A percentile compares a stretch with the other conserved stretches of the same genome.
phyloP scores from a whole-genome alignment of 2,888 invertebrate species.

The Drosophila rellima region DNA sequence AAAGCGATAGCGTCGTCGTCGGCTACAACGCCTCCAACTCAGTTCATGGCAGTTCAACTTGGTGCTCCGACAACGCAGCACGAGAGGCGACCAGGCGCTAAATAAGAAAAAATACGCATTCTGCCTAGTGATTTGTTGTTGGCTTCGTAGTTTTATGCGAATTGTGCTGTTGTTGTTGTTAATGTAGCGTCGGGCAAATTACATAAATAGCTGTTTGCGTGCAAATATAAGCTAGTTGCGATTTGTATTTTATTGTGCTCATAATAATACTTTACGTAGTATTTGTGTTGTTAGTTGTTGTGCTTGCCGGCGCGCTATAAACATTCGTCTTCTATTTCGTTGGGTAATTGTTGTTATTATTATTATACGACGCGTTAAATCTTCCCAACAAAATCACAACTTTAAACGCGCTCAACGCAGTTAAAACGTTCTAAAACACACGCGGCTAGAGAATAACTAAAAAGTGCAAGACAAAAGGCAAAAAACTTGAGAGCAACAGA shows the following conservation, averaged over 20 bases:
- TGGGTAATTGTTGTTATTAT: conserved; percentile 61
- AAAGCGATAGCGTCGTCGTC: conserved; percentile 58
- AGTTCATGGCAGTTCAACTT: conserved; percentile 77
- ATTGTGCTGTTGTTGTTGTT: conserved; percentile 43
- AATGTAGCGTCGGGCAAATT: conserved; percentile 34
- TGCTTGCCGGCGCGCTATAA: conserved; percentile 46
- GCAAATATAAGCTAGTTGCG: conserved; percentile 25
- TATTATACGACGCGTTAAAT: conserved; percentile 47
- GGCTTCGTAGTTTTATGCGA: conserved; percentile 20
- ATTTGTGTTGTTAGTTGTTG: conserved; percentile 61
- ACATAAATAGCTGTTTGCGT: conserved; percentile 55
- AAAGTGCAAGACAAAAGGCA: conserved; percentile 72
- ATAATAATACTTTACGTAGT: conserved; percentile 70
- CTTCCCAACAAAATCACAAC: conserved; percentile 52
- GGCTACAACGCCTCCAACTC: conserved; percentile 34
- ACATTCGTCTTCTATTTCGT: conserved; percentile 57
- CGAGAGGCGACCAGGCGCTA: conserved; percentile 31
- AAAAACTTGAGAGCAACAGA: conserved; percentile 45
- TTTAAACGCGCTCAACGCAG: conserved; percentile 26
- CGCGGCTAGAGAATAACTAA: conserved; percentile 68
- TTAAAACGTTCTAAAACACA: conserved; percentile 68
- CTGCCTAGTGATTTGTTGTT: conserved; percentile 42
- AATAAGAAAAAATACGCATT: conserved; percentile 22
- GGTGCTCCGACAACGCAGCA: conserved; percentile 53
- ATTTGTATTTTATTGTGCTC: conserved; percentile 27